These are phyloP conservation scores for Melieria picta DNA, from an alignment of 2,888 invertebrate species.

Conservation along the genomic window DNA sequence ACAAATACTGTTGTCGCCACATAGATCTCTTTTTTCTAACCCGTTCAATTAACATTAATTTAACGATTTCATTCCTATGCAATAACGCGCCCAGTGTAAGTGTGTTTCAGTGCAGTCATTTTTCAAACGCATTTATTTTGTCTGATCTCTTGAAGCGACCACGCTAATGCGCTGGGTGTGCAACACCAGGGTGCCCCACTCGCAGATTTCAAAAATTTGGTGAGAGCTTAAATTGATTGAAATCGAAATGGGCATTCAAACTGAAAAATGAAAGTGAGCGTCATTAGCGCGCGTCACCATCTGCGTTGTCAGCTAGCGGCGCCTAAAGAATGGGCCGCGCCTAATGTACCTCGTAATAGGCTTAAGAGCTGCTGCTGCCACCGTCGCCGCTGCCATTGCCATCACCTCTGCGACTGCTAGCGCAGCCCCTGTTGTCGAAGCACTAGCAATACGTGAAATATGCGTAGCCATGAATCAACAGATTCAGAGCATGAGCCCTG, in stretches of 20 bases:
- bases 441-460: slow-evolving; percentile 45
- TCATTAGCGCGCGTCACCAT: background rate
- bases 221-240: background rate
- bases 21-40: too few species aligned
- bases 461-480: slow-evolving; percentile 52
- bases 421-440: slow-evolving; percentile 23
- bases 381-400: background rate
- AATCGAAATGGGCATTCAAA: background rate
- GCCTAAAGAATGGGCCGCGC: slow-evolving; percentile 1
- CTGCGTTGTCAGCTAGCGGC: background rate
- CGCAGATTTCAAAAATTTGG: too few species aligned
- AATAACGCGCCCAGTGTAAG: too few species aligned
- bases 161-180: too few species aligned
- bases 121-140: too few species aligned
- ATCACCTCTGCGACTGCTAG: background rate
- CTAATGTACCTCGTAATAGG: slow-evolving; percentile 16
- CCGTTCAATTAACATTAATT: too few species aligned
- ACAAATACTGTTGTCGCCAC: too few species aligned
- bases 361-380: slow-evolving; percentile 33
- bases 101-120: too few species aligned
- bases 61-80: too few species aligned
- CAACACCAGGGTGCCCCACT: too few species aligned
- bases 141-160: too few species aligned
- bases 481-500: background rate
- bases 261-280: background rate